Conservation (phyloP, 2,888 invertebrate species). For the Phyllotreta cruciferae region DNA sequence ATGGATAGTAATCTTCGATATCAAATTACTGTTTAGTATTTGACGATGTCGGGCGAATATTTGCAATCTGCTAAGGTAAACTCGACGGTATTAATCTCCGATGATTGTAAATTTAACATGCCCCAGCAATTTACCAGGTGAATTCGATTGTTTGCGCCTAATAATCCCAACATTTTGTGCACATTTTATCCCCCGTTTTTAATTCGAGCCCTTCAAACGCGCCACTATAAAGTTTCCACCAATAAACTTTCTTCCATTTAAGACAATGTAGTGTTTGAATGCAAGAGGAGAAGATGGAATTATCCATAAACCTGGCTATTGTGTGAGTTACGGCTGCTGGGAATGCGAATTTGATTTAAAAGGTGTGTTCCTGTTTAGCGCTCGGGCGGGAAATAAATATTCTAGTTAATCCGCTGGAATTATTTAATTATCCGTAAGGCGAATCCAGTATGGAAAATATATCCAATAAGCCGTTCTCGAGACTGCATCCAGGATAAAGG, state of each 20-base stretch:
- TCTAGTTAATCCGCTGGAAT: not conserved
- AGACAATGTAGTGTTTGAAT: constrained; percentile 13
- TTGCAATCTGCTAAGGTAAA: too few species aligned
- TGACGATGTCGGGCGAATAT: too few species aligned
- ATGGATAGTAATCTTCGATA: too few species aligned
- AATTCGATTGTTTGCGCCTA: too few species aligned
- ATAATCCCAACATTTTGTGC: not conserved
- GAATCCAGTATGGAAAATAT: constrained; percentile 59
- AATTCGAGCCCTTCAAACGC: constrained; percentile 1
- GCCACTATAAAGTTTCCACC: not conserved
- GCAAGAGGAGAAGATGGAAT: not conserved
- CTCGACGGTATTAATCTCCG: too few species aligned
- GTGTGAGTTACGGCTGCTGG: constrained; percentile 7
- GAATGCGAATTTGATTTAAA: constrained; percentile 5
- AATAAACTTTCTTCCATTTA: constrained; percentile 10
- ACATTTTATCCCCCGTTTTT: constrained; percentile 4
- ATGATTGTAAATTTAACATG: too few species aligned
- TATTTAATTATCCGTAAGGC: constrained; percentile 22
- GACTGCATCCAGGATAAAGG: constrained; percentile 69
- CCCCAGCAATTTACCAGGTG: too few species aligned
- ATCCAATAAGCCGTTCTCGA: constrained; percentile 70
- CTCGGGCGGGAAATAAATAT: not conserved
- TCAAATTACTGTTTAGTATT: too few species aligned
- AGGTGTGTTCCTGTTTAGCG: not conserved
- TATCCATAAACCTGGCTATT: constrained; percentile 5